phyloP scores from a whole-genome alignment of 2,113 vertebrate genomes.

The Sturnira hondurensis region DNA sequence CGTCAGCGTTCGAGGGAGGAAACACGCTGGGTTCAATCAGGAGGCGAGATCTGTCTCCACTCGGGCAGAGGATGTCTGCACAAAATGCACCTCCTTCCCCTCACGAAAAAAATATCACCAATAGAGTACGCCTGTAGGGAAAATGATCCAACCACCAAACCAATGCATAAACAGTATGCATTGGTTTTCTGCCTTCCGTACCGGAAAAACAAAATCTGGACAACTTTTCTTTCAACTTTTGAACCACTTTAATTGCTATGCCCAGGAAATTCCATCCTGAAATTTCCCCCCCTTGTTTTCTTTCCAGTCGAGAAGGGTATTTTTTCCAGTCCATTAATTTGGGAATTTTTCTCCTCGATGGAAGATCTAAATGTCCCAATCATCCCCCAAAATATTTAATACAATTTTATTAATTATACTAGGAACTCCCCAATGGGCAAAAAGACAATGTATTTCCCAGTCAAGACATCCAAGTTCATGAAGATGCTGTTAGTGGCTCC shows the following conservation, averaged over 20 bases:
- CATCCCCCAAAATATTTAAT: neutral
- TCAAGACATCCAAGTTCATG: neutral
- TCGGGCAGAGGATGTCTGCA: neutral
- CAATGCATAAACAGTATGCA: neutral
- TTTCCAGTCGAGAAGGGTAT: neutral
- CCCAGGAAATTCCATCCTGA: neutral
- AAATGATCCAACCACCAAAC: neutral
- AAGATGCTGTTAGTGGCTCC: neutral
- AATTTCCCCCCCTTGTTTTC: neutral
- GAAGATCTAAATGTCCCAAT: neutral
- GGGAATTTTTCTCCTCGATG: neutral
- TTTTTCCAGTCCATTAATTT: neutral
- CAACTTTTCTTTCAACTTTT: neutral
- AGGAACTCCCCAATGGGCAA: neutral
- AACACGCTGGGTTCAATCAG: neutral
- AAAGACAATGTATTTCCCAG: neutral
- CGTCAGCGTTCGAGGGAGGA: neutral
- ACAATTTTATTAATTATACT: neutral
- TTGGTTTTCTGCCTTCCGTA: neutral
- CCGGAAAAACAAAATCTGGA: neutral
- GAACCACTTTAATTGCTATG: neutral
- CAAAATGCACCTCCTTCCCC: neutral
- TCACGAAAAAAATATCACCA: neutral
- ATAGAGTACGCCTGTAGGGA: neutral
- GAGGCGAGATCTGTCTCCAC: neutral